Evolutionary conservation across 2,113 vertebrate genomes (phyloP).

Genomic region (Lipophrys pholis): DNA sequence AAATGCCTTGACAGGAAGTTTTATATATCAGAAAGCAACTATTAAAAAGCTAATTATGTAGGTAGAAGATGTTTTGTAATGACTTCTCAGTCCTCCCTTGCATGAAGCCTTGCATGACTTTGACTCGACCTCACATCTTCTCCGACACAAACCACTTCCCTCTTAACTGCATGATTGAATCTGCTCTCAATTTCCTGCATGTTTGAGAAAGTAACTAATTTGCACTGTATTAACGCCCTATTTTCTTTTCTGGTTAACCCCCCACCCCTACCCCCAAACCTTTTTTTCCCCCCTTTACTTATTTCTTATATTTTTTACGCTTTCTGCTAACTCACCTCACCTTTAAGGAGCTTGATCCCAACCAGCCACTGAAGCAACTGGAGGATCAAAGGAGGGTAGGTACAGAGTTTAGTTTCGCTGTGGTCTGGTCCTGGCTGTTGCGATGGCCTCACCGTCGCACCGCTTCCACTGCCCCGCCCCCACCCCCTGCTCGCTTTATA

Average conservation of each 20-base stretch:
- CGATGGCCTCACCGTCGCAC: constrained; percentile 30
- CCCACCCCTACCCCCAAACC: constrained; percentile 19
- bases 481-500: constrained; percentile 6
- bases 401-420: constrained; percentile 72
- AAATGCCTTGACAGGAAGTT: neutral
- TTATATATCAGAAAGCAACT: neutral
- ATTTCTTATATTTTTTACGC: constrained; percentile 52
- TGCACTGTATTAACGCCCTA: constrained; percentile 79
- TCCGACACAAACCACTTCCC: constrained; percentile 59
- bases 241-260: constrained; percentile 61
- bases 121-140: constrained; percentile 30
- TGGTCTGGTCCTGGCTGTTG: constrained; percentile 30
- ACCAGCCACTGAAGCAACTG: constrained; percentile 95
- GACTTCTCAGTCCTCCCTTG: constrained; percentile 23
- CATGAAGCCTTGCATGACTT: constrained; percentile 66
- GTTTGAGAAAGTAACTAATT: constrained; percentile 76
- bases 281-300: constrained; percentile 27
- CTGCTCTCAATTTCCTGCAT: constrained; percentile 70
- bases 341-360: constrained; percentile 95
- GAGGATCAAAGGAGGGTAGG: constrained; percentile 98
- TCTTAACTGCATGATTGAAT: constrained; percentile 77
- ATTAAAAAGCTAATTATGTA: neutral
- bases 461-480: constrained; percentile 55
- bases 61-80: neutral
- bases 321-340: constrained; percentile 82